Evolutionary conservation across 1,140 invertebrate genomes (phyloP), one percentile per base, ranked within the genome.

Genomic region (Orius insidiosus): DNA sequence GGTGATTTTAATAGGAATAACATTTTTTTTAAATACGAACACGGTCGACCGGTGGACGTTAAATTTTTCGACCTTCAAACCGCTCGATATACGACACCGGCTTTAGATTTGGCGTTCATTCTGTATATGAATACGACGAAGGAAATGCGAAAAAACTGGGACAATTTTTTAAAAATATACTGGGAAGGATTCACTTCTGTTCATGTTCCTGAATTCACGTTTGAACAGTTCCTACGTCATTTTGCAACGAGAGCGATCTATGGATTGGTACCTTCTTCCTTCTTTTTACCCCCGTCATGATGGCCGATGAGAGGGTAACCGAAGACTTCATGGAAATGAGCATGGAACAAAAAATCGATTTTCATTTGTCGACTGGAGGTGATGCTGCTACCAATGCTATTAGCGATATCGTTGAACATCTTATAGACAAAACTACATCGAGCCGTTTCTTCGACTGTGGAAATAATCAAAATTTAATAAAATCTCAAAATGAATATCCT

Each of bases 111-210:
- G 4, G 39, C 39, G 5, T 16, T 41, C 14, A 18, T 41, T 19
- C 16, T 41, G 4, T 41, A 41, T 19, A 8, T 41, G 39, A 41
- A 41, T 19, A 16, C 39, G 4, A 8, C 39, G 5, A 5, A 5
- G 4, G 4, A 41, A 19, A n/a, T n/a, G n/a, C n/a, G n/a, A n/a
- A n/a, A n/a, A n/a, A n/a, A n/a, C n/a, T n/a, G n/a, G n/a, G n/a
- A 41, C 16, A 6, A 13, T 3, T 14, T 19, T 19, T 41, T 41
- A 7, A 8, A 16, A 6, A 6, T 14, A 5, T 41, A 41, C 16
- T 41, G 39, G 39, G 39, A 41, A 14, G 39, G 39, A 19, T 5
- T 41, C 5, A 41, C 16, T 7, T 41, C 39, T 41, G 16, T 41
- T 6, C 15, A 5, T 5, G 6, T 6, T 9, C 39, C 39, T 6